These are phyloP conservation scores for Phyllopteryx taeniolatus DNA, from an alignment of 2,113 vertebrate species.

Conservation along the genomic window DNA sequence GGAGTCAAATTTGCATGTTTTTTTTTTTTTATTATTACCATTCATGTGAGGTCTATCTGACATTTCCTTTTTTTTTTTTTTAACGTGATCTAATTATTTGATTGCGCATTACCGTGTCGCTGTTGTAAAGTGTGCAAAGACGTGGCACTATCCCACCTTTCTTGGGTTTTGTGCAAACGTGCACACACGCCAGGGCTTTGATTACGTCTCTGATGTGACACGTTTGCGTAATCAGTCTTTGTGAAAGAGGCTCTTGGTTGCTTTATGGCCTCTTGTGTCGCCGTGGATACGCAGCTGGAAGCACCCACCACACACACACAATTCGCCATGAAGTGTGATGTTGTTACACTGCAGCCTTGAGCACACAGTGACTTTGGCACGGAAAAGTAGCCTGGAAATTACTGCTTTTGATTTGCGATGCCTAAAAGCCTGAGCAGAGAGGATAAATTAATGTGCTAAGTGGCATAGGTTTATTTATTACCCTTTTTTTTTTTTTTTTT, in stretches of 20 bases:
- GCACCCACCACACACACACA: neutral
- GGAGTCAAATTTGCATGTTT: neutral
- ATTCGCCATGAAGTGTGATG: neutral
- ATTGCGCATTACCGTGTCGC: neutral
- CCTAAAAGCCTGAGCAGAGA: conserved; percentile 3
- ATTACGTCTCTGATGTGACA: neutral
- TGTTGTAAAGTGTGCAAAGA: neutral
- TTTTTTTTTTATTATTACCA: neutral
- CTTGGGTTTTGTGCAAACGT: neutral
- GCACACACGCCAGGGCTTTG: neutral
- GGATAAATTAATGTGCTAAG: conserved; percentile 3
- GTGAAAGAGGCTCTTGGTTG: neutral
- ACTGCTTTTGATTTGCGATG: conserved; percentile 1
- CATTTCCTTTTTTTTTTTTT: too few species aligned
- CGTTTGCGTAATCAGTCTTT: neutral
- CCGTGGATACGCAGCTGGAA: conserved; percentile 6
- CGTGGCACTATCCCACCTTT: neutral
- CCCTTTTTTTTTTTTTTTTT: neutral
- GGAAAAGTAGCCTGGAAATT: conserved; percentile 2
- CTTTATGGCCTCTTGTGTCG: neutral
- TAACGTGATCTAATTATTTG: neutral
- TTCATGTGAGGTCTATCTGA: neutral
- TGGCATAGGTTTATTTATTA: neutral
- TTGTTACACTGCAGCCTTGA: conserved; percentile 3
- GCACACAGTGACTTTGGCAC: neutral